These are phyloP conservation scores for Phrixothrix hirtus DNA, from an alignment of 2,888 invertebrate genomes.

Conservation along the genomic window DNA sequence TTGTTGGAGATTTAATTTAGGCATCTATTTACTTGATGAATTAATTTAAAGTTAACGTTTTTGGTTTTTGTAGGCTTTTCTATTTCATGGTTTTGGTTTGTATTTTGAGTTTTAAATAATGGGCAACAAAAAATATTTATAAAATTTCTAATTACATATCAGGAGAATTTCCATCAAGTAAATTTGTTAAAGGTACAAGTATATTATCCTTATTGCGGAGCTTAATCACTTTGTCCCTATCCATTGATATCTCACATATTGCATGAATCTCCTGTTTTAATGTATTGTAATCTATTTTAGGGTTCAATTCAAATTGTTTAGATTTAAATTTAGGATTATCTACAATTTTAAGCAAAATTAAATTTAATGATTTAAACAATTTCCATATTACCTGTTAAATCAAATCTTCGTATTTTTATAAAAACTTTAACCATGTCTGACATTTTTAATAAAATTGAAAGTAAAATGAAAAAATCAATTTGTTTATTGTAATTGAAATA, in stretches of 20 bases:
- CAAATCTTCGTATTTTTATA: conserved; percentile 45
- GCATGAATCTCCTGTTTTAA: conserved; percentile 47
- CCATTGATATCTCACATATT: conserved; percentile 47
- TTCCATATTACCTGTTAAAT: conserved; percentile 37
- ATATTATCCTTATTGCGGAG: conserved; percentile 54
- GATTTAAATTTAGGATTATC: conserved; percentile 15
- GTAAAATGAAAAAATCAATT: too few relatives aligned
- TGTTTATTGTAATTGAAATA: not conserved
- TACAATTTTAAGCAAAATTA: conserved; percentile 2
- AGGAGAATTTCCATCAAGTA: conserved; percentile 49
- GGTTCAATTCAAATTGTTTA: conserved; percentile 42
- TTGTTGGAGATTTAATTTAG: too few relatives aligned
- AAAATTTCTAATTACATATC: conserved; percentile 37
- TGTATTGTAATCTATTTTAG: conserved; percentile 42
- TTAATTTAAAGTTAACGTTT: too few relatives aligned
- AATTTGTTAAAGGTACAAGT: conserved; percentile 55
- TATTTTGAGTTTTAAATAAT: too few relatives aligned
- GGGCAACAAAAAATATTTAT: too few relatives aligned
- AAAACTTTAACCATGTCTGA: conserved; percentile 32
- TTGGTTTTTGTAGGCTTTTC: too few relatives aligned
- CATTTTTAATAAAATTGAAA: conserved; percentile 10
- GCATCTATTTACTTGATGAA: too few relatives aligned
- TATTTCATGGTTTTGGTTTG: too few relatives aligned
- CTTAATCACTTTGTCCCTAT: conserved; percentile 56
- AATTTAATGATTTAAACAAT: not conserved